Base-by-base conservation (phyloP, 2,888 invertebrate species). In the Phanerotoma sp. region DNA sequence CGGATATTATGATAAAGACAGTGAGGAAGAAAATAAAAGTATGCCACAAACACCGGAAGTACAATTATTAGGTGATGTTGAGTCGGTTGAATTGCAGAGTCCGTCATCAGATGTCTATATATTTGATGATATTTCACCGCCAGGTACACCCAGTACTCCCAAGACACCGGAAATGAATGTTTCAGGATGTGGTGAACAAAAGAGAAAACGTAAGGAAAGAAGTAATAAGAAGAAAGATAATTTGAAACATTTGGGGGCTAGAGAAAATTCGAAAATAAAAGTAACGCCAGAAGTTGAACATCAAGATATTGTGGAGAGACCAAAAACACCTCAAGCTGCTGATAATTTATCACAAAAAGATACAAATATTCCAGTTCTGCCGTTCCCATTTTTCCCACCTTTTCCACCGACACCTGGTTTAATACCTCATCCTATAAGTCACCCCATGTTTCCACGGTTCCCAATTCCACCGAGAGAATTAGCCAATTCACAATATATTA, bases 121-220 rank as follows among this genome's bases (percentile, higher is more conserved):
- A 57, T 74, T 73, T 11, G 79, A 81, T 49, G 80, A 81, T 64
- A 74, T 77, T 64, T 81, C 82, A 2, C 81, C 82, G 32, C 81
- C 81, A 5, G 81, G 80, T 21, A 82, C 81, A 2, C 82, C 82
- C 0, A 79, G 79, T 18, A 81, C 82, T 10, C 82, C 83, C 3
- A 81, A 80, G 73, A 83, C 83, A 11, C 83, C 83, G 1, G 83
- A 83, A 68, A 73, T 82, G 46, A 78, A 82, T 72, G 74, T 83
- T 67, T 83, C 83, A 69, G 80, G 80, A 67, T 81, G 79, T 66
- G 79, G 37, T 22, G 63, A 63, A 9, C 58, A 73, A 10, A 73
- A 73, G 46, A 78, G 76, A 41, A 83, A 83, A 74, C 79, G 79
- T 65, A 83, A 83, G 66, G 85, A 84, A 65, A 85, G 85, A 66